These are phyloP conservation scores for Selenia dentaria DNA, from an alignment of 2,888 invertebrate genomes.

Conservation along the genomic window DNA sequence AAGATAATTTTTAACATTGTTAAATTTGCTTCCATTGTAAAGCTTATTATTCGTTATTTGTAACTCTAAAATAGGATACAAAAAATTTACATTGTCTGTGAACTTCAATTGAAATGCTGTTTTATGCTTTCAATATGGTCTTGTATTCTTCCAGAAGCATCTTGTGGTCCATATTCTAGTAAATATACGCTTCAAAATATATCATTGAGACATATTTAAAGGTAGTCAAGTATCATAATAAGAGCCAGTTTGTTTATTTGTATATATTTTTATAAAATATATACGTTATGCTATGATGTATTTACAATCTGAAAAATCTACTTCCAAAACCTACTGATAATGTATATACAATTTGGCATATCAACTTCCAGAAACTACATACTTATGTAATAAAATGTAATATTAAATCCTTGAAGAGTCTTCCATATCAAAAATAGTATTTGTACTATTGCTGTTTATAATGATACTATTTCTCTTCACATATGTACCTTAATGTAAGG, in stretches of 20 bases:
- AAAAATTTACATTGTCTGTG: constrained; percentile 43
- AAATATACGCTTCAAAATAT: constrained; percentile 63
- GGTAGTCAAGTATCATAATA: constrained; percentile 63
- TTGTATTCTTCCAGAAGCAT: constrained; percentile 48
- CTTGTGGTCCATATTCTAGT: constrained; percentile 69
- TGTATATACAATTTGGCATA: constrained; percentile 78
- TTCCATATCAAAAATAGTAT: constrained; percentile 83
- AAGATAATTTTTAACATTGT: constrained; percentile 68
- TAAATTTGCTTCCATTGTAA: constrained; percentile 78
- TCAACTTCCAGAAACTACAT: constrained; percentile 80
- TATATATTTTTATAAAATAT: constrained; percentile 84
- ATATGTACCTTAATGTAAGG: constrained; percentile 16
- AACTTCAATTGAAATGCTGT: constrained; percentile 20
- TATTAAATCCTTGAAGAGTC: constrained; percentile 70
- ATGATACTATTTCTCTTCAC: constrained; percentile 25
- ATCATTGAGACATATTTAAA: constrained; percentile 81
- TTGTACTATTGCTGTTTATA: constrained; percentile 68
- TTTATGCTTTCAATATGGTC: constrained; percentile 37
- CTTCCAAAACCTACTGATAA: constrained; percentile 75
- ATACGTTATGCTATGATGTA: constrained; percentile 63
- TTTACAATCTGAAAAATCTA: constrained; percentile 75
- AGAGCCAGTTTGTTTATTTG: constrained; percentile 64
- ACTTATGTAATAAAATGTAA: constrained; percentile 29
- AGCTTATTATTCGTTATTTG: constrained; percentile 73
- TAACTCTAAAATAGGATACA: constrained; percentile 58